Evolutionary conservation across 2,888 invertebrate genomes (phyloP).

Genomic region (Idaea dimidiata): DNA sequence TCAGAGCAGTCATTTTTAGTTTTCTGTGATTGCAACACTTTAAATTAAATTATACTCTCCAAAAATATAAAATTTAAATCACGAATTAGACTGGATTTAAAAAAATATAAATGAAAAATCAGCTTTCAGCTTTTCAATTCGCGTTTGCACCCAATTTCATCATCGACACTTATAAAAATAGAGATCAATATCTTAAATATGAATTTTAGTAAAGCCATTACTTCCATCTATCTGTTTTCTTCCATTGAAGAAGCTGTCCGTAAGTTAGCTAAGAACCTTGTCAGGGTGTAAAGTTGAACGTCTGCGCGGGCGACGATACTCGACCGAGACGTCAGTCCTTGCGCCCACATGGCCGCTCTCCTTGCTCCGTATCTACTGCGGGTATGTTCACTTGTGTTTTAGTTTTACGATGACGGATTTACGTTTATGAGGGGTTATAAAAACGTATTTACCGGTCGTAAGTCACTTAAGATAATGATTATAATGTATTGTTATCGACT

Average conservation of each 20-base stretch:
- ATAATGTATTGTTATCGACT: not conserved
- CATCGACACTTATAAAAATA: too few relatives aligned
- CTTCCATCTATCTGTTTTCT: too few relatives aligned
- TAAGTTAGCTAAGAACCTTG: constrained; percentile 18
- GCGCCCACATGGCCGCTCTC: constrained; percentile 22
- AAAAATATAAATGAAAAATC: too few relatives aligned
- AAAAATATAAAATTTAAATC: too few relatives aligned
- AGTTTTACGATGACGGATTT: constrained; percentile 21
- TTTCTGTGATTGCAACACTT: too few relatives aligned
- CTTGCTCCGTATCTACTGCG: constrained; percentile 11
- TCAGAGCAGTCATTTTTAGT: too few relatives aligned
- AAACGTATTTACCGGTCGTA: not conserved
- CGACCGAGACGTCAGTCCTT: constrained; percentile 10
- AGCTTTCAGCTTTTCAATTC: too few relatives aligned
- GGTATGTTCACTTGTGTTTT: constrained; percentile 7
- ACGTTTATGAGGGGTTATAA: not conserved
- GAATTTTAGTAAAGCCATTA: too few relatives aligned
- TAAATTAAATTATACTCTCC: too few relatives aligned
- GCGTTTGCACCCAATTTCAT: too few relatives aligned
- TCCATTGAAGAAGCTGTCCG: constrained; percentile 16
- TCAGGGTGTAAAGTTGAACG: constrained; percentile 21
- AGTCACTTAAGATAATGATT: not conserved
- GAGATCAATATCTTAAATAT: too few relatives aligned
- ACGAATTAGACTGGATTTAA: too few relatives aligned
- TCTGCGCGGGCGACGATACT: constrained; percentile 22